phyloP scores from a whole-genome alignment of 2,113 vertebrate species.

The Cavia aperea region DNA sequence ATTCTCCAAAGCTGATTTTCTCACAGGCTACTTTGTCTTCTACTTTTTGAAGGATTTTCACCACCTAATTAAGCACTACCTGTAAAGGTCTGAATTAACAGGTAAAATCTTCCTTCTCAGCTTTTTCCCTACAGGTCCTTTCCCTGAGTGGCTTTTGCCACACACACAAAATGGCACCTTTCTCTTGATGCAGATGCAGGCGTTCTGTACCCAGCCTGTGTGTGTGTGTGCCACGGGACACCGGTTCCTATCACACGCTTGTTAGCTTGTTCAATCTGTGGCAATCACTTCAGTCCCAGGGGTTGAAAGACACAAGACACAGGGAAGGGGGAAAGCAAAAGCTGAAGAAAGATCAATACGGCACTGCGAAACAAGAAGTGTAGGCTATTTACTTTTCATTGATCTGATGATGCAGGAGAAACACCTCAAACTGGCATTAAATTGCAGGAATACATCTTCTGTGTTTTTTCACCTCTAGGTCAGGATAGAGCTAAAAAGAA shows the following conservation, averaged over 20 bases:
- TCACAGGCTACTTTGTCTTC: conserved; percentile 77
- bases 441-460: conserved; percentile 96
- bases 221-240: conserved; percentile 83
- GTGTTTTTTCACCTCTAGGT: conserved; percentile 85
- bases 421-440: conserved; percentile 98
- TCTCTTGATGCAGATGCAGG: conserved; percentile 78
- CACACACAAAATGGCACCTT: conserved; percentile 81
- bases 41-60: conserved; percentile 77
- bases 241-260: conserved; percentile 93
- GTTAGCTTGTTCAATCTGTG: conserved; percentile 99
- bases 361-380: conserved; percentile 97
- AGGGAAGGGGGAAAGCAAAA: conserved; percentile 89
- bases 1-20: conserved; percentile 74
- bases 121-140: conserved; percentile 72
- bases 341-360: conserved; percentile 99
- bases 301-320: conserved; percentile 95
- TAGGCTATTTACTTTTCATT: conserved; percentile 99
- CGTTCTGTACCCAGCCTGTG: conserved; percentile 83
- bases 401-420: conserved; percentile 99
- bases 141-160: conserved; percentile 74
- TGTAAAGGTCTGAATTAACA: conserved; percentile 73
- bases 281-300: conserved; percentile 97
- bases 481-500: conserved; percentile 83
- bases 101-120: conserved; percentile 70
- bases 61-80: conserved; percentile 75